Percentiles rank a stretch among this genome's conserved stretches.
Evolutionary conservation across 2,888 invertebrate genomes (phyloP).

Genomic region (Brachypterus glaber): DNA sequence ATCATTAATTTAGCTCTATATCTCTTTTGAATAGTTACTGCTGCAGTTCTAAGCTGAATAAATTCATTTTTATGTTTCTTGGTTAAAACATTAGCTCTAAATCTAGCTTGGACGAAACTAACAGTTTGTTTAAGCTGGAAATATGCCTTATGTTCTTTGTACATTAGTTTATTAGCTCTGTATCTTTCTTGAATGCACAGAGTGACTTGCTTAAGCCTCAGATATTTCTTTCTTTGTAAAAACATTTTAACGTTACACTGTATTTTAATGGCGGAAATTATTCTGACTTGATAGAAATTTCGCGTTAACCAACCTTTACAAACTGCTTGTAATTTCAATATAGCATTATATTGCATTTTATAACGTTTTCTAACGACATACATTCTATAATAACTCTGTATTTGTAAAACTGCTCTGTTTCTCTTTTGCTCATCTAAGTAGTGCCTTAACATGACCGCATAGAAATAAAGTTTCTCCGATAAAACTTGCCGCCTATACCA

Average conservation of each 20-base stretch:
- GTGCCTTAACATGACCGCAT: slow-evolving; percentile 31
- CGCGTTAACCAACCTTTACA: slow-evolving; percentile 24
- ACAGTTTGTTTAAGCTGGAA: slow-evolving; percentile 26
- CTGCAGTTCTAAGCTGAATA: slow-evolving; percentile 26
- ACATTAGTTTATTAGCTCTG: slow-evolving; percentile 21
- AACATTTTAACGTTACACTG: slow-evolving; percentile 26
- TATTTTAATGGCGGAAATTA: slow-evolving; percentile 24
- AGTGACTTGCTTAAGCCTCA: slow-evolving; percentile 16
- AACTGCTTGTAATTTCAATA: slow-evolving; percentile 26
- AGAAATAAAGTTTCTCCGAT: slow-evolving; percentile 16
- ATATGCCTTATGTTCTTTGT: slow-evolving; percentile 13
- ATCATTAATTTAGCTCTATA: slow-evolving; percentile 35
- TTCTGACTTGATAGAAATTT: slow-evolving; percentile 19
- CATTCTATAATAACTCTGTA: slow-evolving; percentile 47
- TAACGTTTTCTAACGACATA: slow-evolving; percentile 23
- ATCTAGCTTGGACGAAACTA: slow-evolving; percentile 30
- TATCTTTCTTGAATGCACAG: slow-evolving; percentile 22
- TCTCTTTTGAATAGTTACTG: slow-evolving; percentile 41
- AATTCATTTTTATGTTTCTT: slow-evolving; percentile 20
- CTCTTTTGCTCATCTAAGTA: slow-evolving; percentile 37
- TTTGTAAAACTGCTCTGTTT: slow-evolving; percentile 41
- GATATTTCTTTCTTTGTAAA: slow-evolving; percentile 20
- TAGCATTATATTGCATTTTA: slow-evolving; percentile 14
- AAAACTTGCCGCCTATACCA: slow-evolving; percentile 44
- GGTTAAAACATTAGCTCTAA: slow-evolving; percentile 23